Evolutionary conservation across 2,797 vertebrate species (phyloP), one percentile per base, ranked within the genome.

Genomic region (Serranus cabrilla): DNA sequence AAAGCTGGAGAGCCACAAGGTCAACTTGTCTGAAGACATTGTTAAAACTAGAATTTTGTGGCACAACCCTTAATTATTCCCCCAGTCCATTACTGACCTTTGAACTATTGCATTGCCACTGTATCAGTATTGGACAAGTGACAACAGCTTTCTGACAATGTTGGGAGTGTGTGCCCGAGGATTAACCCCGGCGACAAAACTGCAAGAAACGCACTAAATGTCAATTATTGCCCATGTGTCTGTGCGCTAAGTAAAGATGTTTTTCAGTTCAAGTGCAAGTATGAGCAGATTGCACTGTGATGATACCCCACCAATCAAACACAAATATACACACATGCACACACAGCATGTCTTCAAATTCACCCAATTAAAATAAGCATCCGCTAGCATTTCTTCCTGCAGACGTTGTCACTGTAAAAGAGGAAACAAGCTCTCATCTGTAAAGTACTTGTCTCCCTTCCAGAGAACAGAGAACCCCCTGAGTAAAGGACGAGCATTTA

Each of bases 1-100:
- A 87, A 80, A 37, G 50, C 69, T 25, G 49, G 7, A 47, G 69
- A 75, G 69, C 51, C 82, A 87, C 85, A 81, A 81, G 89, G 88
- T 90, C 88, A 89, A 27, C 55, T 43, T 80, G 73, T 86, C 71
- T 64, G 60, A 87, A 61, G 78, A 79, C 71, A 68, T 57, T 82
- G 81, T 89, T 83, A 78, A 68, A 81, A 67, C 77, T 51, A 34
- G 17, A 78, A 52, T 77, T 87, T 67, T 49, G 57, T 78, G 47
- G 56, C 74, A 43, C 63, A 78, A 70, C 58, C 85, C 71, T 81
- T 87, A 91, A 91, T 91, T 85, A 90, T 83, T 75, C 69, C 79
- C 74, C 64, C 56, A 74, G 73, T 89, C 82, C 52, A 78, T 89
- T 80, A 71, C 61, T 71, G 63, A 89, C 85, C 82, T 87, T 78